Percentiles rank a stretch among this genome's conserved stretches.
Conservation (phyloP, 1,140 invertebrate genomes). For the Neodiprion fabricii region DNA sequence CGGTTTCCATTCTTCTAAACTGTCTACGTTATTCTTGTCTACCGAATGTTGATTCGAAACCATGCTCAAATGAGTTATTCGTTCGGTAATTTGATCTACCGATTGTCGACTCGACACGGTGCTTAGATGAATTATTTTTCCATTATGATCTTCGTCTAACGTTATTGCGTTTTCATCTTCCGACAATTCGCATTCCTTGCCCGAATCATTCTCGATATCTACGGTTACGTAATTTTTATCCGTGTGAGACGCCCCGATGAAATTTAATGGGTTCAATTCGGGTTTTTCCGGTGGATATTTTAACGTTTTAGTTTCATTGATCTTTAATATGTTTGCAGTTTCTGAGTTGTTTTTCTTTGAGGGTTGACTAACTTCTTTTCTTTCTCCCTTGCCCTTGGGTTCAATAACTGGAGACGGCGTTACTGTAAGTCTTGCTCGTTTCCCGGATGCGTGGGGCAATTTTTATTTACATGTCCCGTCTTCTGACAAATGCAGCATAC, state of each 20-base stretch:
- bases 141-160: not conserved
- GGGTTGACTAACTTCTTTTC: not conserved
- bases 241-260: not conserved
- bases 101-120: not conserved
- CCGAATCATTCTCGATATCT: slow-evolving; percentile 16
- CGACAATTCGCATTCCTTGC: slow-evolving; percentile 14
- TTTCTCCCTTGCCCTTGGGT: not conserved
- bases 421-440: slow-evolving; percentile 13
- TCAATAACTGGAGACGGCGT: slow-evolving; percentile 14
- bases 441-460: not conserved
- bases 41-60: not conserved
- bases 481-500: not conserved
- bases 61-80: not conserved
- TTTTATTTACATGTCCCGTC: not conserved
- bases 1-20: slow-evolving; percentile 15
- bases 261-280: slow-evolving; percentile 10
- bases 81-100: not conserved
- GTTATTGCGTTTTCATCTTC: slow-evolving; percentile 10
- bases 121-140: not conserved
- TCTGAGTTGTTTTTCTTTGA: not conserved
- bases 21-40: slow-evolving; percentile 3
- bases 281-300: slow-evolving; percentile 16
- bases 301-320: slow-evolving; percentile 18
- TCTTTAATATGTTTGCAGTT: not conserved
- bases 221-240: not conserved